Percentiles rank a stretch among this genome's conserved stretches.
These are phyloP conservation scores for Cephus runcator DNA, from an alignment of 2,888 invertebrate genomes.

Conservation along the genomic window DNA sequence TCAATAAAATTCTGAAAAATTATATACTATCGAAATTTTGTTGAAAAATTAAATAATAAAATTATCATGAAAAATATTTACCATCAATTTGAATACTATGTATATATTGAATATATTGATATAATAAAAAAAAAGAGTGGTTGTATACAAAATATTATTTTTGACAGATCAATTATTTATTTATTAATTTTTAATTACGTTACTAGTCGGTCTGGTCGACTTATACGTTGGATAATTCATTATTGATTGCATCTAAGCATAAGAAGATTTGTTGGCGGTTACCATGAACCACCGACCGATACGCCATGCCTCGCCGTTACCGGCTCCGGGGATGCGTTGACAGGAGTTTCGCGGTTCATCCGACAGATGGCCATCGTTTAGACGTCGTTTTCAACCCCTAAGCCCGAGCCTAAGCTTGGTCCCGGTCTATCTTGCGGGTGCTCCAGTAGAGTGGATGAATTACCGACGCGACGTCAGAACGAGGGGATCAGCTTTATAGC, in stretches of 20 bases:
- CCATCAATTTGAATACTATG: background rate
- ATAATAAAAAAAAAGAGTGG: background rate
- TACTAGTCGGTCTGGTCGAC: background rate
- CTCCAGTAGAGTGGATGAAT: constrained; percentile 52
- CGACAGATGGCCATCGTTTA: constrained; percentile 61
- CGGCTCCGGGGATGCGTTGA: constrained; percentile 51
- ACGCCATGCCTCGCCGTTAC: constrained; percentile 52
- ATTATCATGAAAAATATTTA: background rate
- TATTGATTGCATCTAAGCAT: background rate
- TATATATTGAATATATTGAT: background rate
- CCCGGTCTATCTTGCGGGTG: constrained; percentile 43
- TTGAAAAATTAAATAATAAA: too few relatives aligned
- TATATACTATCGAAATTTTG: background rate
- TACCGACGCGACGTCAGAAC: constrained; percentile 54
- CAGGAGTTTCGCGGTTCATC: constrained; percentile 50
- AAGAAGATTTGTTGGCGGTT: constrained; percentile 28
- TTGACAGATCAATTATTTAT: background rate
- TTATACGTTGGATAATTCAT: background rate
- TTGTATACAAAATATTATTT: background rate
- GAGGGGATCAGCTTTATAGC: constrained; percentile 33
- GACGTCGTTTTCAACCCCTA: constrained; percentile 57
- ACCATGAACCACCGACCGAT: constrained; percentile 61
- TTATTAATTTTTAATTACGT: background rate
- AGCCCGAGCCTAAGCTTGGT: constrained; percentile 20
- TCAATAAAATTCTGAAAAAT: background rate